Evolutionary conservation across 2,113 vertebrate species (phyloP).

Genomic region (Brachyistius frenatus): DNA sequence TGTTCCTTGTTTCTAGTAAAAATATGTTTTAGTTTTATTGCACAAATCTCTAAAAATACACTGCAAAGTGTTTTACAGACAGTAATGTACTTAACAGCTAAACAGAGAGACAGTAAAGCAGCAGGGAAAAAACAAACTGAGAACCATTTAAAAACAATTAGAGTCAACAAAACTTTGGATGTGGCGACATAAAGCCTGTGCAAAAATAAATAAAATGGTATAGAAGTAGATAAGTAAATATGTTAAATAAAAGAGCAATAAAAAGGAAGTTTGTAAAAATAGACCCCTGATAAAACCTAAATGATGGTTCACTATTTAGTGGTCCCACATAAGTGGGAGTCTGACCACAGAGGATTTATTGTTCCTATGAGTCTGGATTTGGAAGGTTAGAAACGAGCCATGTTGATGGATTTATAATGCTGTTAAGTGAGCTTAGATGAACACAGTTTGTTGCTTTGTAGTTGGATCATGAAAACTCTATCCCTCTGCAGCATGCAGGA

Average conservation of each 20-base stretch:
- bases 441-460: constrained; percentile 13
- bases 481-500: neutral
- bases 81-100: constrained; percentile 7
- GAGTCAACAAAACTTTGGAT: neutral
- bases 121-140: neutral
- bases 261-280: constrained; percentile 9
- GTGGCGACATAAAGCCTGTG: constrained; percentile 3
- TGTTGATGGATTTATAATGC: neutral
- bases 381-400: neutral
- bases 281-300: neutral
- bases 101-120: constrained; percentile 32
- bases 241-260: neutral
- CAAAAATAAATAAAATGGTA: constrained; percentile 6
- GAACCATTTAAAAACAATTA: constrained; percentile 31
- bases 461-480: neutral
- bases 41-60: constrained; percentile 42
- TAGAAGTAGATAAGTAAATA: neutral
- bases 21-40: constrained; percentile 25
- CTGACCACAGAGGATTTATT: neutral
- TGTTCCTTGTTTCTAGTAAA: constrained; percentile 30
- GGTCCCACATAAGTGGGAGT: neutral
- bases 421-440: neutral
- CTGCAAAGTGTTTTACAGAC: constrained; percentile 28
- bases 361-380: neutral
- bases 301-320: neutral